phyloP scores from a whole-genome alignment of 2,888 invertebrate species.

The Crossocerus cetratus region DNA sequence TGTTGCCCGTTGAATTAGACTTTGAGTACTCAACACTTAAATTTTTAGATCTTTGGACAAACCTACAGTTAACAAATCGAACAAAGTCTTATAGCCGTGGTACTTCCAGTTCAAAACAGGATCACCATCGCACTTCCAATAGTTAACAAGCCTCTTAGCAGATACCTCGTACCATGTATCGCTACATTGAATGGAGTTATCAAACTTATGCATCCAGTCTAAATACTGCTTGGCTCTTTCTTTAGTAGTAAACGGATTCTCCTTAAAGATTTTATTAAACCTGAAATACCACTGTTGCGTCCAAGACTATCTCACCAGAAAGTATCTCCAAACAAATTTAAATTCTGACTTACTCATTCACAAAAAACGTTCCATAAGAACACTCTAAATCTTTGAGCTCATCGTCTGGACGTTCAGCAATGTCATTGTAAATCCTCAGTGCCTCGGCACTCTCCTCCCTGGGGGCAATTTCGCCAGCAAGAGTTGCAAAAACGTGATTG shows the following conservation, averaged over 20 bases:
- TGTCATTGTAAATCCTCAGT: slow-evolving; percentile 72
- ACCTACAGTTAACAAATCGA: slow-evolving; percentile 84
- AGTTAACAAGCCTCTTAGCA: slow-evolving; percentile 81
- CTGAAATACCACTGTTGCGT: slow-evolving; percentile 26
- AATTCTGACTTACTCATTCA: slow-evolving; percentile 66
- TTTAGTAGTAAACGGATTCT: slow-evolving; percentile 39
- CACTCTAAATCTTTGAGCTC: slow-evolving; percentile 66
- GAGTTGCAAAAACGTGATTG: slow-evolving; percentile 64
- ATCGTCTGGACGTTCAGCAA: slow-evolving; percentile 69
- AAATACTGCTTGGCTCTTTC: slow-evolving; percentile 77
- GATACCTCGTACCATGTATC: slow-evolving; percentile 84
- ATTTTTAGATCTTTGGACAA: slow-evolving; percentile 8
- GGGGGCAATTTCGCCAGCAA: slow-evolving; percentile 72
- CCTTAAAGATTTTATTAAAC: slow-evolving; percentile 38
- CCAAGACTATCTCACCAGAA: too few species aligned
- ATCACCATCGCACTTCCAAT: slow-evolving; percentile 85
- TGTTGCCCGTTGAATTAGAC: background rate
- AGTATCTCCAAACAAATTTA: too few species aligned
- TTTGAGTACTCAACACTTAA: slow-evolving; percentile 6
- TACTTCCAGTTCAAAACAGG: slow-evolving; percentile 85
- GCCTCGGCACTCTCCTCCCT: slow-evolving; percentile 68
- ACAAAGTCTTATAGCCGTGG: slow-evolving; percentile 83
- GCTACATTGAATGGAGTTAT: slow-evolving; percentile 80
- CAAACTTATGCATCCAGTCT: slow-evolving; percentile 80
- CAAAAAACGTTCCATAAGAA: slow-evolving; percentile 73